A percentile compares a stretch with the other conserved stretches of the same genome.
phyloP scores from a whole-genome alignment of 2,113 vertebrate species.

The Phasianus colchicus region DNA sequence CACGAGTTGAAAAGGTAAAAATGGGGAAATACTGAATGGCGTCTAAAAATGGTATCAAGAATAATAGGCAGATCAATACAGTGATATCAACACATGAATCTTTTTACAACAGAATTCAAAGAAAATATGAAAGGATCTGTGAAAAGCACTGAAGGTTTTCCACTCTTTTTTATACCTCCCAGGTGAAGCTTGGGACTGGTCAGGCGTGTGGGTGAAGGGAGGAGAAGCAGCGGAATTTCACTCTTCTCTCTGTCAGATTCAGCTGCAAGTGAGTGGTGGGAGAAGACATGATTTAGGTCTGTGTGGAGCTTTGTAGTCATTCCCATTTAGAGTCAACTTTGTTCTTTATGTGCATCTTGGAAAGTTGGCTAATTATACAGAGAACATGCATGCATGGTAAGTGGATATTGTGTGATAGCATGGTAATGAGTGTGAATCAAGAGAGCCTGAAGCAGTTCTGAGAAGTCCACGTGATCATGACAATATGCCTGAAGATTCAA shows the following conservation, averaged over 20 bases:
- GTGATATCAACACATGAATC: rapidly evolving
- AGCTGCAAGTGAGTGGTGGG: background rate
- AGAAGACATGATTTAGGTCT: background rate
- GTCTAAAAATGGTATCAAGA: background rate
- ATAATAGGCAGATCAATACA: background rate
- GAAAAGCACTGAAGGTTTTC: background rate
- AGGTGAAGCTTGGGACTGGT: background rate
- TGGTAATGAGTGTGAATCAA: background rate
- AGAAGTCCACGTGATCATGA: background rate
- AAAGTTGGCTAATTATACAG: background rate
- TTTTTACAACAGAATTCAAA: background rate
- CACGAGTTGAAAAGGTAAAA: background rate
- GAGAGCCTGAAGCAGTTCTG: background rate
- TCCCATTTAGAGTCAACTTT: background rate
- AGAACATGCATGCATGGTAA: background rate
- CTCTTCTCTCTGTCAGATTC: background rate
- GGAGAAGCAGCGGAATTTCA: background rate
- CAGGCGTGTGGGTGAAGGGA: background rate
- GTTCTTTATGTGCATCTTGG: background rate
- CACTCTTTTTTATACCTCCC: background rate
- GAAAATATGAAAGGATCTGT: background rate
- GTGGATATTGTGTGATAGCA: background rate
- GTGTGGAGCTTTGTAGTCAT: background rate
- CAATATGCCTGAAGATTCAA: background rate
- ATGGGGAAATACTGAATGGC: background rate